Evolutionary conservation across 2,113 vertebrate species (phyloP).

Genomic region (Podilymbus podiceps): DNA sequence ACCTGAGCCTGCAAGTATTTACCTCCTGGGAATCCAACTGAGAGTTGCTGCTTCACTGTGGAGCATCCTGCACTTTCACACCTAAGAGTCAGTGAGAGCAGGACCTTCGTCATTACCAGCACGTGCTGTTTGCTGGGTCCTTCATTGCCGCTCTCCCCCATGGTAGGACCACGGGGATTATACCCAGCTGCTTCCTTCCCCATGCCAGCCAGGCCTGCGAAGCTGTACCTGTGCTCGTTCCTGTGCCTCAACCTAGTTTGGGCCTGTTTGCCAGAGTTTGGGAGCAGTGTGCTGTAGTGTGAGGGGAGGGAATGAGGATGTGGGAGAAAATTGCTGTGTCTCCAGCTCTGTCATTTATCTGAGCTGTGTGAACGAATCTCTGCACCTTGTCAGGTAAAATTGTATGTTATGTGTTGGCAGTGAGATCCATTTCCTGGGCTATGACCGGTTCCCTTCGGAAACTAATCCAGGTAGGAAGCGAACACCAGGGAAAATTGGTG

Average conservation of each 20-base stretch:
- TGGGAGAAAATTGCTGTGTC: neutral
- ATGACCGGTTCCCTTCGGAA: neutral
- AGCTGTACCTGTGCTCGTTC: neutral
- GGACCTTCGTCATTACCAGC: neutral
- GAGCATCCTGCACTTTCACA: neutral
- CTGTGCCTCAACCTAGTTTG: neutral
- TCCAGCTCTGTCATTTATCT: neutral
- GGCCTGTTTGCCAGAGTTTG: no score
- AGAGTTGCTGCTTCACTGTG: neutral
- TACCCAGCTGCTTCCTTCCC: neutral
- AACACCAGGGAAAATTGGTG: rapidly evolving
- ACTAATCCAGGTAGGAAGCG: neutral
- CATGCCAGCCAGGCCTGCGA: neutral
- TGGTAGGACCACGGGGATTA: neutral
- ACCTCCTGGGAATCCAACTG: neutral
- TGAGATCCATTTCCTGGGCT: rapidly evolving
- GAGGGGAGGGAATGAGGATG: neutral
- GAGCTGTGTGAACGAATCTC: neutral
- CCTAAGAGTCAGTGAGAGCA: neutral
- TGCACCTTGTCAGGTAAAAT: neutral
- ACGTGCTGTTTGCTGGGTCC: neutral
- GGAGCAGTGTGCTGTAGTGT: neutral
- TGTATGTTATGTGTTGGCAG: no score
- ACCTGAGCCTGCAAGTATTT: neutral
- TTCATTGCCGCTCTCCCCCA: neutral